Evolutionary conservation across 2,113 vertebrate species (phyloP), one percentile per base, ranked within the genome.

Genomic region (Oreamnos americanus): DNA sequence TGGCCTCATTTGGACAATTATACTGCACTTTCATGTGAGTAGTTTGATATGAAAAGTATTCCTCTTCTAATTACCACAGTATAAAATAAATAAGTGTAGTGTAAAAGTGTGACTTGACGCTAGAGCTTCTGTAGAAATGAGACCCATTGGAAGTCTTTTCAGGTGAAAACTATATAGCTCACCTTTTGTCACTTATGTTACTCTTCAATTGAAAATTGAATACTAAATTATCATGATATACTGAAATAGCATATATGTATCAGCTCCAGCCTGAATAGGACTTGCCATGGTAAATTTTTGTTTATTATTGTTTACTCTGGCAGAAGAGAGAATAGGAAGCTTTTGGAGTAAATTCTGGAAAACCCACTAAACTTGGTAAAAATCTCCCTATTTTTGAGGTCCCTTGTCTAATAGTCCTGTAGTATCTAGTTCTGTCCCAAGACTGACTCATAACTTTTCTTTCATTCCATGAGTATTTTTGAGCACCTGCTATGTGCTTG

Each of bases 1-100:
- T 97, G 99, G 99, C 94, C 99, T 99, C 67, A 99, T 99, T 98
- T 99, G 99, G 99, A 99, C 99, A 60, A 99, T 99, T 98, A 99
- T 99, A 96, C 99, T 99, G 83, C 99, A 99, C 99, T 99, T 99
- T 97, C 99, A 99, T 81, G 99, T 99, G 98, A 99, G 99, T 99
- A 97, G 94, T 98, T 96, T 78, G 90, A 87, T 0, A 94, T 25
- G 19, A 88, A 58, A 43, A 92, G 47, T 30, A 55, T 62, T 95
- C 76, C 92, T 94, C 25, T 90, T 90, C 39, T 62, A 23, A 81
- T 92, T 25, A 33, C 30, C 21, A 15, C 11, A 58, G 58, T 51
- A 11, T 76, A 87, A 92, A 96, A 14, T 74, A 90, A 96, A 15
- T 76, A 82, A 90, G 60, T 39, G 51, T n/a, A 58, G 49, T 9